Percentiles rank a stretch among this genome's conserved stretches.
Conservation (phyloP, 1,140 invertebrate genomes). For the Nephila pilipes region DNA sequence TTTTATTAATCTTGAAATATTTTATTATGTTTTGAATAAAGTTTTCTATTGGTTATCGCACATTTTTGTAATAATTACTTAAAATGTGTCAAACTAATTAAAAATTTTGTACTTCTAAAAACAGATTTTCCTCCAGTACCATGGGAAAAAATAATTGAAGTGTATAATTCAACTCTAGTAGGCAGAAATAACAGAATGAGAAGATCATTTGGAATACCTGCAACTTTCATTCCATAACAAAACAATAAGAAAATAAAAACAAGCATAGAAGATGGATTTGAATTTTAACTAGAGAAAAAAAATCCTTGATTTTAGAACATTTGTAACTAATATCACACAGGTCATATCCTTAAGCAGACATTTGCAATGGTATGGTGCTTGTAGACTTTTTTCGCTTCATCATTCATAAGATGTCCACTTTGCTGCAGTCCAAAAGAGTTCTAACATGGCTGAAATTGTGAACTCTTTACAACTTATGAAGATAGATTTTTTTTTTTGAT, state of each 20-base stretch:
- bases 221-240: not conserved
- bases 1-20: too few relatives aligned
- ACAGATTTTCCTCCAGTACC: slow-evolving; percentile 83
- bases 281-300: not conserved
- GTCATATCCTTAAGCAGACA: too few relatives aligned
- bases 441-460: too few relatives aligned
- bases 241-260: not conserved
- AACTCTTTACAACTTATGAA: too few relatives aligned
- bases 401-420: too few relatives aligned
- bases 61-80: too few relatives aligned
- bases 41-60: too few relatives aligned
- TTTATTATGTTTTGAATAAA: too few relatives aligned
- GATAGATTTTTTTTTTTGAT: too few relatives aligned
- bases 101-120: slow-evolving; percentile 13
- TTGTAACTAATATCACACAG: not conserved
- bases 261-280: not conserved
- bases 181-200: slow-evolving; percentile 29
- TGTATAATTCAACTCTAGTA: slow-evolving; percentile 51
- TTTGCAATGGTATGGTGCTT: too few relatives aligned
- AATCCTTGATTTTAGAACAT: not conserved
- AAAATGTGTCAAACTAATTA: not conserved
- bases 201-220: not conserved
- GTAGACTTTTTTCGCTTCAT: too few relatives aligned
- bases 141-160: slow-evolving; percentile 85
- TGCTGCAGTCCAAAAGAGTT: too few relatives aligned